Base-by-base conservation (phyloP, 2,888 invertebrate species). In the Megalurothrips usitatus region DNA sequence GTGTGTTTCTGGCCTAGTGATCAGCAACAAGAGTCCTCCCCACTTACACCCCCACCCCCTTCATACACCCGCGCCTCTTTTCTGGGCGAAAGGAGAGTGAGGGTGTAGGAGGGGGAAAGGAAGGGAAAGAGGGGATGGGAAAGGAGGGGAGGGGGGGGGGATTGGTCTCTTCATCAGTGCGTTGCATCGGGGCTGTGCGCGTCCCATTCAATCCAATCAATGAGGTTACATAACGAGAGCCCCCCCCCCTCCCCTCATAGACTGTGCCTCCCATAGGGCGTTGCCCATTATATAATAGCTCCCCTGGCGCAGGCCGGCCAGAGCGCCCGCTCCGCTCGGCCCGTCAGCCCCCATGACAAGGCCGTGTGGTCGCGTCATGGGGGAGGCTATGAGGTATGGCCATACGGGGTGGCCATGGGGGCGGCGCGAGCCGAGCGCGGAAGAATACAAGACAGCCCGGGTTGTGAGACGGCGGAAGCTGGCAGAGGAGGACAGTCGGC, bases 281-380 rank as follows among this genome's bases (percentile, higher is more conserved):
- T 43, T 43, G 34, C 34, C 34, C 19, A 75, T 80, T 75, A 68
- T 75, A 17, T 75, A 80, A 68, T 68, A 28, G 26, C 75, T 75
- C 75, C 75, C 80, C 80, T 23, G 75, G 75, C 63, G 80, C 48
- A 19, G 58, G 34, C 23, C 23, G 28, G 68, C 19, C 63, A 43
- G 19, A 19, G 80, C 80, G 80, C 28, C 63, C 26, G 23, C 43
- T n/a, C 23, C 26, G 80, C n/a, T n/a, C 80, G 68, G 52, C 63
- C 9, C 23, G 68, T 43, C 34, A 43, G 34, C 34, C 34, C 34
- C 52, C 8, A 6, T 52, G 52, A 11, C 58, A 19, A 6, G 58
- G 52, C 10, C 4, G 23, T 68, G 34, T 43, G 34, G 34, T 43
- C 2, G 34, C 34, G 34, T 6, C 34, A 43, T 43, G 34, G 34